Evolutionary conservation across 1,140 invertebrate genomes (phyloP).

Genomic region (Amphibalanus amphitrite): DNA sequence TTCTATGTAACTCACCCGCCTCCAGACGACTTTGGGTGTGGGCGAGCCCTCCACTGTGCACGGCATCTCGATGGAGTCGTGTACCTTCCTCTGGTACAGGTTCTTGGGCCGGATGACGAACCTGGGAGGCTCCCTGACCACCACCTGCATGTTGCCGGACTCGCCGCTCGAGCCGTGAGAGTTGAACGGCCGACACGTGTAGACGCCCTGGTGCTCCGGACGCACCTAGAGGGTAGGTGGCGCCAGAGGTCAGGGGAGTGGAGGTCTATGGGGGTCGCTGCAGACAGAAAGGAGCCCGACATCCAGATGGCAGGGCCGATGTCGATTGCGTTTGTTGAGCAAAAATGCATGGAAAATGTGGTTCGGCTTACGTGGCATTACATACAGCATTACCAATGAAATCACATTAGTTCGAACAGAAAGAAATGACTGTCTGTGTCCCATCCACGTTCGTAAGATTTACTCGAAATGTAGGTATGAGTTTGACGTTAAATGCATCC

Average conservation of each 20-base stretch:
- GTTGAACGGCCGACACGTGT: conserved; percentile 60
- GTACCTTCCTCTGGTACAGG: conserved; percentile 71
- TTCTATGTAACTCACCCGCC: conserved; percentile 63
- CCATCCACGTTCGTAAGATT: not conserved
- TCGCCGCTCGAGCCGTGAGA: conserved; percentile 78
- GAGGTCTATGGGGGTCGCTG: no score
- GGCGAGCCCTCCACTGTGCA: conserved; percentile 86
- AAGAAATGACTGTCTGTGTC: no score
- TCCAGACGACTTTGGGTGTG: conserved; percentile 74
- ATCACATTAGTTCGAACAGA: no score
- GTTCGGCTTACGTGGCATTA: no score
- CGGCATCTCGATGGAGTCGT: conserved; percentile 77
- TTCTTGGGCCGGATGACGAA: conserved; percentile 67
- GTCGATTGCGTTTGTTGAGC: no score
- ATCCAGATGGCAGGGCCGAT: no score
- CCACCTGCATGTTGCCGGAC: conserved; percentile 81
- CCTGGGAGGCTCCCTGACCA: conserved; percentile 74
- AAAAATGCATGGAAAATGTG: no score
- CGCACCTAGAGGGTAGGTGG: conserved; percentile 14
- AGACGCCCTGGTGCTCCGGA: not conserved
- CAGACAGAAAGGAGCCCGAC: no score
- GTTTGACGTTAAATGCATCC: no score
- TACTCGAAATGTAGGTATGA: not conserved
- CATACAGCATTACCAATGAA: no score
- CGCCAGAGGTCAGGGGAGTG: no score